Base-by-base conservation (phyloP, 2,888 invertebrate species). In the Diaperis boleti region DNA sequence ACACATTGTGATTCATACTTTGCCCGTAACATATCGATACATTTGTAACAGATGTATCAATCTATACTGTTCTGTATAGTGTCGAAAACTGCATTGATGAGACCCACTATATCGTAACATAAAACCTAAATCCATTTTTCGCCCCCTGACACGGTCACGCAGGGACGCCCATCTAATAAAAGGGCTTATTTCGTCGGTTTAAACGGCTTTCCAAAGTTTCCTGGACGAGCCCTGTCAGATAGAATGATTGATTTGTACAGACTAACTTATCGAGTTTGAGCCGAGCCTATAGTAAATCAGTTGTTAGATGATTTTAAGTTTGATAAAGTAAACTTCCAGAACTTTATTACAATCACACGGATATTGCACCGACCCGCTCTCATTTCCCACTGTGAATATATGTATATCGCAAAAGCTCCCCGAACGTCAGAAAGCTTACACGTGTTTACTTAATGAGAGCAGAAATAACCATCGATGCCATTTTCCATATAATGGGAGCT, bases 211-310 rank as follows among this genome's bases (percentile, higher is more conserved):
- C 20, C 39, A 47, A 63, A 63, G 54, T 63, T 63, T 45, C 29
- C 35, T 45, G 57, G 50, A 35, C 54, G 41, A 45, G 55, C 41
- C 45, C 59, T 63, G 59, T 63, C 63, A 63, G 47, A 59, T 37
- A 39, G 63, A 63, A 55, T 63, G 63, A 63, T 63, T 63, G 63
- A 63, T 63, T 59, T 63, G 63, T 63, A 59, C 59, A 59, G 49
- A 59, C 54, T 47, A 63, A 63, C 54, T 63, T 63, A 63, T 63
- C 55, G 59, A 59, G 59, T 63, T 63, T 59, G 41, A 54, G 49
- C 41, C 35, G 20, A 52, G 29, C 31, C 37, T 44, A 42, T 45
- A 50, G 44, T 59, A 63, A 59, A 59, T 63, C 63, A 63, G 63
- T 63, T 59, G 54, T 63, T 62, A 49, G 63, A 63, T 41, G 52